phyloP scores from a whole-genome alignment of 2,797 vertebrate species.

The Microtus californicus region DNA sequence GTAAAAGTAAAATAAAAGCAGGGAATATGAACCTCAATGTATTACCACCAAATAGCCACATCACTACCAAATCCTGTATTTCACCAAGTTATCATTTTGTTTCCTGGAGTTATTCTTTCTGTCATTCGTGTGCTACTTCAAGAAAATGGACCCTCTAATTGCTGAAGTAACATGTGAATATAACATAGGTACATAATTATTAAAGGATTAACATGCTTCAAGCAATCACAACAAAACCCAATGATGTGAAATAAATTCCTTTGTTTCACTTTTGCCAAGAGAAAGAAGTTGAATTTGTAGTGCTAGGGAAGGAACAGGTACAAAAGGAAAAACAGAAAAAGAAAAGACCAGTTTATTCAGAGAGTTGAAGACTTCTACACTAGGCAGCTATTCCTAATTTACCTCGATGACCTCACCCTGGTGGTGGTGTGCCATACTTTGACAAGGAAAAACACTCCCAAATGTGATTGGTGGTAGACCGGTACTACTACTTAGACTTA shows the following conservation, averaged over 20 bases:
- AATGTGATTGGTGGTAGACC: not conserved
- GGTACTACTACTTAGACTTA: constrained; percentile 28
- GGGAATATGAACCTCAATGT: not conserved
- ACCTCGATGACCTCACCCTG: constrained; percentile 6
- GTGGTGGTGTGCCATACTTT: constrained; percentile 21
- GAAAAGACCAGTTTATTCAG: constrained; percentile 12
- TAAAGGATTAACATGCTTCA: constrained; percentile 55
- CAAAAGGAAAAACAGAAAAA: constrained; percentile 1
- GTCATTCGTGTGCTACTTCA: constrained; percentile 31
- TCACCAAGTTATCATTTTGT: constrained; percentile 23
- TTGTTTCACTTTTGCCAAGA: not conserved
- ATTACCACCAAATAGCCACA: not conserved
- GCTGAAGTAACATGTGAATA: constrained; percentile 8
- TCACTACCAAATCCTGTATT: constrained; percentile 9
- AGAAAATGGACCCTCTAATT: not conserved
- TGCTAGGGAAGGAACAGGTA: constrained; percentile 42
- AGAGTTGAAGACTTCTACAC: not conserved
- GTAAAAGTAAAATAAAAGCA: constrained; percentile 20
- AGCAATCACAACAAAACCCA: constrained; percentile 4
- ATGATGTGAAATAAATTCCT: not conserved
- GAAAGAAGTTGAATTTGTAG: not conserved
- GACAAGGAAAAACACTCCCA: not conserved
- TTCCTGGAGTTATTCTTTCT: not conserved
- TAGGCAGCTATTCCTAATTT: constrained; percentile 30
- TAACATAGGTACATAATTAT: constrained; percentile 31